A percentile compares a stretch with the other conserved stretches of the same genome.
These are phyloP conservation scores for Cataglyphis altisquamis DNA, from an alignment of 2,888 invertebrate species.

Conservation along the genomic window DNA sequence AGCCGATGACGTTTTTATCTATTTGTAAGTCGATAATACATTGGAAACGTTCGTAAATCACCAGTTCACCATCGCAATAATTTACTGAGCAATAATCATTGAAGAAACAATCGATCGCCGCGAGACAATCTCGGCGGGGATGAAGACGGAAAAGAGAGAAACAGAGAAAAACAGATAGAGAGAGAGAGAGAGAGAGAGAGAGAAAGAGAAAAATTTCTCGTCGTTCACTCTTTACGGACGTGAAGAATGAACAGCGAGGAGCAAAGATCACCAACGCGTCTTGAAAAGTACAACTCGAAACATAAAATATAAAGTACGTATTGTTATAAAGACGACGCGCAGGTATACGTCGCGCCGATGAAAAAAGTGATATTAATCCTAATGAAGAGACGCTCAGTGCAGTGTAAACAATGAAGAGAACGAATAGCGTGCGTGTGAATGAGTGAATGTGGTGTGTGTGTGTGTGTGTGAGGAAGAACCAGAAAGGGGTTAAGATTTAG, in stretches of 20 bases:
- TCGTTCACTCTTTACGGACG: slow-evolving; percentile 36
- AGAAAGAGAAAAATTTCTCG: slow-evolving; percentile 34
- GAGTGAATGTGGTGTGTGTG: slow-evolving; percentile 47
- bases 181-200: slow-evolving; percentile 23
- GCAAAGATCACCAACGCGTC: slow-evolving; percentile 66
- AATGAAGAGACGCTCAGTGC: slow-evolving; percentile 81
- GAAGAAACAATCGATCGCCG: slow-evolving; percentile 31
- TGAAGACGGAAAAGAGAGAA: background rate
- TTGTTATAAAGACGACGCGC: slow-evolving; percentile 80
- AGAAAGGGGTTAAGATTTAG: slow-evolving; percentile 16
- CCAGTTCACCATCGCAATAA: slow-evolving; percentile 44
- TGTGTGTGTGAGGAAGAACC: slow-evolving; percentile 10
- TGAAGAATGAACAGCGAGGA: slow-evolving; percentile 47
- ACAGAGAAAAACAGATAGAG: slow-evolving; percentile 12
- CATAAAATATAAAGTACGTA: slow-evolving; percentile 82
- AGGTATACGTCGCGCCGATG: slow-evolving; percentile 76
- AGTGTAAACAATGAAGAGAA: slow-evolving; percentile 72
- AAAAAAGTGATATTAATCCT: slow-evolving; percentile 86
- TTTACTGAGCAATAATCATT: slow-evolving; percentile 55
- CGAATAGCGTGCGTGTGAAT: slow-evolving; percentile 53
- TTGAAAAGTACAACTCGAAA: slow-evolving; percentile 84
- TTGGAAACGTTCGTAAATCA: slow-evolving; percentile 48
- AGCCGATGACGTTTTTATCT: background rate
- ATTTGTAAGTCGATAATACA: background rate
- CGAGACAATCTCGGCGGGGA: background rate